Evolutionary conservation across 1,140 invertebrate species (phyloP), one percentile per base, ranked within the genome.

Genomic region (Stenopsyche tienmushanensis): DNA sequence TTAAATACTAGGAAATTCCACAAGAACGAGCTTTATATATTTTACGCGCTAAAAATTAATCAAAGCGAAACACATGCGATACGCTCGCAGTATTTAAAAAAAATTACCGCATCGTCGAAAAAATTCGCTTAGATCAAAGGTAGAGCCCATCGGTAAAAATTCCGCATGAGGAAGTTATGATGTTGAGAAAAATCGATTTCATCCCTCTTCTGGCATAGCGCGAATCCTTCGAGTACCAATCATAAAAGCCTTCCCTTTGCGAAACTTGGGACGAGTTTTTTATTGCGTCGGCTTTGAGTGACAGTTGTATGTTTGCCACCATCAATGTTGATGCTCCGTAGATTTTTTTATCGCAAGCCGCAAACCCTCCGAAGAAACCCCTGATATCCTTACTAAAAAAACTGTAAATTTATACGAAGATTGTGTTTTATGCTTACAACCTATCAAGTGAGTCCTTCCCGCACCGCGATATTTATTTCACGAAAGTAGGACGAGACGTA

Each of bases 281-380:
- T 60, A 60, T 60, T 60, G 57, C 57, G 23, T 34, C 15, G 57
- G 24, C n/a, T 34, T 47, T 60, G 57, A 60, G 57, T 60, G 57
- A 60, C 57, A 60, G 57, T 60, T 60, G 57, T 60, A 39, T 47
- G 57, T 23, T 24, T 41, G 41, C 41, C 57, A 15, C 44, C 10
- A 15, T 47, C 18, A 25, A 60, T 15, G 57, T 24, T 23, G 25
- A 49, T 47, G 24, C 44, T 60, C 17, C 42, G 21, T 29, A 42
- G 29, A 42, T 60, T 41, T 17, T 47, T 60, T 60, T 60, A 41
- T 41, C 53, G 17, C 53, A 21, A 57, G 18, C n/a, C n/a, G n/a
- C n/a, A n/a, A n/a, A n/a, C n/a, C 24, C 15, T 17, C 5, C 53
- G 53, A 34, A 57, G 41, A 10, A n/a, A 25, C 17, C 29, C 20